A percentile compares a stretch with the other conserved stretches of the same genome.
Conservation (phyloP, 2,113 vertebrate species). For the Zingel zingel region DNA sequence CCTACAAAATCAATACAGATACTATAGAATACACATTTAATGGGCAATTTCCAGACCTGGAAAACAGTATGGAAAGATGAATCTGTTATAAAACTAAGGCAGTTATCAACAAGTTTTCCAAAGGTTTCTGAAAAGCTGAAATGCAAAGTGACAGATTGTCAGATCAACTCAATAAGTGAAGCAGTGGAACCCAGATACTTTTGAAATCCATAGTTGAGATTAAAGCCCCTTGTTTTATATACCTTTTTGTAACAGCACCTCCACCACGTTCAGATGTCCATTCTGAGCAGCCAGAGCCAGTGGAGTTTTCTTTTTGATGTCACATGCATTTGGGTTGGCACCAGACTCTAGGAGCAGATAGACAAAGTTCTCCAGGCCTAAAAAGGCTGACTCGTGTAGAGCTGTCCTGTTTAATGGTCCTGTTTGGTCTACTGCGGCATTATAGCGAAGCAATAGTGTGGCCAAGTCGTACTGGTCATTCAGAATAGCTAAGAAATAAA, state of each 20-base stretch:
- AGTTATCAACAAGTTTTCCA: background rate
- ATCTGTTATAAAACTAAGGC: background rate
- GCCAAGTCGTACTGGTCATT: slow-evolving; percentile 89
- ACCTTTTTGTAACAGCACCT: slow-evolving; percentile 91
- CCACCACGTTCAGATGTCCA: slow-evolving; percentile 90
- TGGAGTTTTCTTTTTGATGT: slow-evolving; percentile 90
- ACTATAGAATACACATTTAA: background rate
- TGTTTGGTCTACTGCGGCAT: slow-evolving; percentile 86
- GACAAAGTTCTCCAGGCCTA: slow-evolving; percentile 89
- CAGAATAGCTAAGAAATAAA: slow-evolving; percentile 86
- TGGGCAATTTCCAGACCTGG: background rate
- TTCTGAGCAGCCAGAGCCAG: slow-evolving; percentile 92
- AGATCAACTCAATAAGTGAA: background rate
- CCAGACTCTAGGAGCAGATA: slow-evolving; percentile 89
- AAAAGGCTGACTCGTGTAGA: slow-evolving; percentile 92
- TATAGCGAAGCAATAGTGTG: slow-evolving; percentile 86
- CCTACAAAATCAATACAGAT: slow-evolving; percentile 79
- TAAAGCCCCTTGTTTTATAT: background rate
- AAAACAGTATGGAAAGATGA: background rate
- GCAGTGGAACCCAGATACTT: background rate
- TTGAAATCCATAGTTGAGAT: background rate
- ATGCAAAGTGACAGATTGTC: background rate
- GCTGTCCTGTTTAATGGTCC: slow-evolving; percentile 91
- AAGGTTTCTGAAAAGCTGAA: no score
- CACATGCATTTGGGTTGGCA: slow-evolving; percentile 88